Evolutionary conservation across 2,888 invertebrate genomes (phyloP), one percentile per base, ranked within the genome.

Genomic region (Mystacides longicornis): DNA sequence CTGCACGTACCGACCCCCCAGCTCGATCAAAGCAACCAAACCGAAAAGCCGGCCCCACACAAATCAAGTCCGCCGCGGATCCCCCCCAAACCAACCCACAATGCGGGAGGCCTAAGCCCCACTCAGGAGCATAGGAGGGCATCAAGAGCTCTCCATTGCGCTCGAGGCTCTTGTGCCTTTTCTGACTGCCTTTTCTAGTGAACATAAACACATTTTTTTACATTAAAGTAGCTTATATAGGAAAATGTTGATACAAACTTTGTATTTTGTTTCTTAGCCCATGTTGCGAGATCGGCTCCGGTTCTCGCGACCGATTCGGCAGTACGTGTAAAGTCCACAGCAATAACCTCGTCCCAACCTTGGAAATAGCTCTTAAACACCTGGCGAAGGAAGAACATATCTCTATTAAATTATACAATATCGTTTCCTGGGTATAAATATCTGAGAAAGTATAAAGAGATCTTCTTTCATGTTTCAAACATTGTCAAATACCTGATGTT

Each of bases 331-430:
- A 95, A 99, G 76, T 99, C 99, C 5, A 98, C 98, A 0, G 95
- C 96, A 65, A 99, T 93, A 18, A 99, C 95, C 73, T 99, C 98
- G 69, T 99, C 97, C 99, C 99, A 99, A 7, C 94, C 96, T 48
- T 83, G 74, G 74, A 99, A 99, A 73, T 98, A 97, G 1, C 91
- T 89, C 73, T 98, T 97, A 75, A 99, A 99, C 62, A 97, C 85
- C 82, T 89, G 64, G 18, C 3, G 16, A 14, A 45, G 20, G 5
- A 20, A 45, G n/a, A 37, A 37, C 14, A 37, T 37, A 7, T 4
- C 7, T 7, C 37, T n/a, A 14, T 37, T 37, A 14, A 37, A 7
- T 27, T 11, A 27, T 27, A 11, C 5, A 27, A 7, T 7, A 37
- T 37, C 4, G 37, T n/a, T n/a, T n/a, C n/a, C n/a, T n/a, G n/a